A percentile compares a stretch with the other conserved stretches of the same genome.
Evolutionary conservation across 1,140 invertebrate species (phyloP).

Genomic region (Drosophila yakuba): DNA sequence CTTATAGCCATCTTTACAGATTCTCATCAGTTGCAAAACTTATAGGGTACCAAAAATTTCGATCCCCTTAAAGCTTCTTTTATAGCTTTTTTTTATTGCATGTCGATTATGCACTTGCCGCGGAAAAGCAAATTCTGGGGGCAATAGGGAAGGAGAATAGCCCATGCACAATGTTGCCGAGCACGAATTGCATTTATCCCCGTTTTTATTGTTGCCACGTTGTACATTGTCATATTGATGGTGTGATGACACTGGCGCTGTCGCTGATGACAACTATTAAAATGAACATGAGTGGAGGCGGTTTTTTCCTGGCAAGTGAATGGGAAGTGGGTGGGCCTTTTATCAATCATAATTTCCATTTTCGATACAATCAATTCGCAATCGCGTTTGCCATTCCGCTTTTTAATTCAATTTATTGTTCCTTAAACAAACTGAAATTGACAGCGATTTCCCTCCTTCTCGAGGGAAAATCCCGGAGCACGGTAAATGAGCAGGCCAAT

Average conservation of each 20-base stretch:
- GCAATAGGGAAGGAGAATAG: constrained; percentile 8
- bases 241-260: constrained; percentile 15
- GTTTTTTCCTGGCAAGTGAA: neutral
- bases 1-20: neutral
- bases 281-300: constrained; percentile 21
- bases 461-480: neutral
- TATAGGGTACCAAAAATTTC: constrained; percentile 20
- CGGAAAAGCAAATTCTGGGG: neutral
- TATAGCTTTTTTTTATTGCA: constrained; percentile 48
- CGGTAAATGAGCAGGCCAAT: constrained; percentile 21
- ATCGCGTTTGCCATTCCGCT: constrained; percentile 32
- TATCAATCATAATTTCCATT: constrained; percentile 62
- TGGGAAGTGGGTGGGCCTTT: constrained; percentile 11
- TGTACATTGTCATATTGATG: constrained; percentile 60
- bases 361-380: constrained; percentile 49
- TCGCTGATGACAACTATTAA: constrained; percentile 35
- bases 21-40: neutral
- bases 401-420: constrained; percentile 67
- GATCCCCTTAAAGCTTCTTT: constrained; percentile 2
- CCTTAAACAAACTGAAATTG: constrained; percentile 54
- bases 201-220: constrained; percentile 38
- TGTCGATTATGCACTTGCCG: constrained; percentile 58
- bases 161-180: constrained; percentile 35
- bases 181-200: constrained; percentile 34
- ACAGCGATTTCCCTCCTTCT: constrained; percentile 23